These are phyloP conservation scores for Larimichthys crocea DNA, from an alignment of 2,113 vertebrate genomes.

Conservation along the genomic window DNA sequence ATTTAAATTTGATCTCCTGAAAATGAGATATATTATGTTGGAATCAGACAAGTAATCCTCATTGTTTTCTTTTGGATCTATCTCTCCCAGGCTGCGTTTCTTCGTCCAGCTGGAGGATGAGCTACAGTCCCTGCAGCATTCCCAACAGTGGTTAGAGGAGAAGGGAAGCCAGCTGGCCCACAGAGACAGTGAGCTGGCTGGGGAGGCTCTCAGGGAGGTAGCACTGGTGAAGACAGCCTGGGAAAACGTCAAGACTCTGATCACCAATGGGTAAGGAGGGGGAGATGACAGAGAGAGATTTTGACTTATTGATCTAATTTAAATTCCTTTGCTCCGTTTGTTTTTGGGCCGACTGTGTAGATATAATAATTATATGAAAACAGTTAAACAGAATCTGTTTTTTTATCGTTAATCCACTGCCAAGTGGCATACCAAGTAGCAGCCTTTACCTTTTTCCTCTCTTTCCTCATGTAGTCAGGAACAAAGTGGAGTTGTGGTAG, in stretches of 20 bases:
- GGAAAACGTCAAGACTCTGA: constrained; percentile 87
- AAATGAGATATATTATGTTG: constrained; percentile 42
- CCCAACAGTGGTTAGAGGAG: constrained; percentile 93
- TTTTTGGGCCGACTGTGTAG: background rate
- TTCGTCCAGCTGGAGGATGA: constrained; percentile 96
- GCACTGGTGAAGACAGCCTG: constrained; percentile 87
- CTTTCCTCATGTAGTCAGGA: constrained; percentile 86
- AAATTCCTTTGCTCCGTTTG: background rate
- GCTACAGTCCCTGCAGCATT: constrained; percentile 91
- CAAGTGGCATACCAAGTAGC: background rate
- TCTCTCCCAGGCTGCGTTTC: constrained; percentile 87
- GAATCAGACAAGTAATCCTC: constrained; percentile 55
- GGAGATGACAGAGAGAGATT: background rate
- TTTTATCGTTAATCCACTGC: background rate
- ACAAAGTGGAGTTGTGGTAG: constrained; percentile 86
- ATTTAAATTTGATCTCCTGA: constrained; percentile 29
- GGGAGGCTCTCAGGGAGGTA: constrained; percentile 88
- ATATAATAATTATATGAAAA: background rate
- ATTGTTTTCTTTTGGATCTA: constrained; percentile 69
- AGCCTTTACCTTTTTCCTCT: background rate
- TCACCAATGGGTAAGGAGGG: constrained; percentile 88
- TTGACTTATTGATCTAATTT: constrained; percentile 2
- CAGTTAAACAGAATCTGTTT: background rate
- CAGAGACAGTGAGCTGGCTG: constrained; percentile 88
- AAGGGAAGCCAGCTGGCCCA: constrained; percentile 92